Base-by-base conservation (phyloP, 2,888 invertebrate species). In the Schrankia costaestrigalis region DNA sequence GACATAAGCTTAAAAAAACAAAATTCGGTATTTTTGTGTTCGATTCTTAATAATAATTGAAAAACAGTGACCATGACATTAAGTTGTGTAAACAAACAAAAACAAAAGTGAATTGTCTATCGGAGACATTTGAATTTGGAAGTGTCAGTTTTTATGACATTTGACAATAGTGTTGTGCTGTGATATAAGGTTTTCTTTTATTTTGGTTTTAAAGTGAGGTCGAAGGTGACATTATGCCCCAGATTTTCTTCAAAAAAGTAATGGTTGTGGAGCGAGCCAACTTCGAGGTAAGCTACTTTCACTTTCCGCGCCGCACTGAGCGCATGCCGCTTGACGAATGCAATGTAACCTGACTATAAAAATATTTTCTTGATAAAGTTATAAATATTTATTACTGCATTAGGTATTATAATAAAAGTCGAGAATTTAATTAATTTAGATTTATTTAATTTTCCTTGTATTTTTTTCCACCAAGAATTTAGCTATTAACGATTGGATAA, bases 181-280 rank as follows among this genome's bases (percentile, higher is more conserved):
- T 49, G 37, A 23, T 26, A 30, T 31, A 36, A 30, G 21, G 14
- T 24, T 21, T 7, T n/a, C 9, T 10, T 17, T 3, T 2, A 18
- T 19, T 33, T 22, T 30, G 18, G 28, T 26, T 11, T 18, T n/a
- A 9, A 32, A 44, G 40, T 47, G 48, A 51, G 60, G 46, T 75
- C 60, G 42, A 53, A 74, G 69, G 72, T 76, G 75, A 69, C 72
- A 75, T 41, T 59, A 87, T 87, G 86, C 86, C 86, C 67, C 86
- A 85, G 78, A 79, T 87, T 78, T 87, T 85, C 78, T 87, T 87
- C 63, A 86, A 86, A 86, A 87, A 86, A 78, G 86, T 87, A 46
- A 85, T 87, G 86, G 78, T 86, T 62, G 74, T 87, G 72, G 83
- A 85, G 40, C 84, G 82, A 49, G 74, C 72, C 46, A 58, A 78